Base-by-base conservation (phyloP, 2,113 vertebrate species). In the Atherinomorus stipes region DNA sequence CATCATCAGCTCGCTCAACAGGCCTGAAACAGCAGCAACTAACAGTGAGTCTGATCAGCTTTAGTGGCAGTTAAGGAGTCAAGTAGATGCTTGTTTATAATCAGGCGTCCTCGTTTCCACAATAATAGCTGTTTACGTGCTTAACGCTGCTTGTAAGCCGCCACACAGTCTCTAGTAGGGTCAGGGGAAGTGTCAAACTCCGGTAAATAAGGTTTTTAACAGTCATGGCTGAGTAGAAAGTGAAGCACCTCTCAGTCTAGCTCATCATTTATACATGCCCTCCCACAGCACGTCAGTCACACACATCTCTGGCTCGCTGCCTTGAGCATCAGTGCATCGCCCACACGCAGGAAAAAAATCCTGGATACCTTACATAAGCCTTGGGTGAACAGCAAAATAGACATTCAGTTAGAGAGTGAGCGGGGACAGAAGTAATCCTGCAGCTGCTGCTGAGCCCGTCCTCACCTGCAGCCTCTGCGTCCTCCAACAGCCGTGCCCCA, bases 1-100 rank as follows among this genome's bases (percentile, higher is more conserved):
- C 53, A 99, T 99, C 93, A 99, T 99, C 92, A 99, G 97, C 87
- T 98, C 98, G 19, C 94, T 99, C 44, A 99, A 97, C 92, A 95
- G 97, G 54, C 97, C 98, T 0, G 97, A 99, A 58, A 95, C 95
- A 0, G 93, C 95, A 9, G 78, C 95, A 58, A 88, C 94, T 38
- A 96, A 96, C 88, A 94, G 98, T 99, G 83, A 96, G 97, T 92
- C 66, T 34, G 7, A 31, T 45, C 45, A 34, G 52, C 54, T 61
- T 52, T 11, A 51, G n/a, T 28, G 60, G n/a, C 26, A 37, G 31
- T 64, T 9, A 21, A 26, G 10, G 66, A 51, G 70, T 64, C 58
- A 62, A 81, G 67, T 81, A 26, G 44, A 59, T 18, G 53, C 45
- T 42, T 61, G 19, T 61, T 31, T 62, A 47, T 49, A 26, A 51